These are phyloP conservation scores for Megalops cyprinoides DNA, from an alignment of 2,797 vertebrate genomes.

Conservation along the genomic window DNA sequence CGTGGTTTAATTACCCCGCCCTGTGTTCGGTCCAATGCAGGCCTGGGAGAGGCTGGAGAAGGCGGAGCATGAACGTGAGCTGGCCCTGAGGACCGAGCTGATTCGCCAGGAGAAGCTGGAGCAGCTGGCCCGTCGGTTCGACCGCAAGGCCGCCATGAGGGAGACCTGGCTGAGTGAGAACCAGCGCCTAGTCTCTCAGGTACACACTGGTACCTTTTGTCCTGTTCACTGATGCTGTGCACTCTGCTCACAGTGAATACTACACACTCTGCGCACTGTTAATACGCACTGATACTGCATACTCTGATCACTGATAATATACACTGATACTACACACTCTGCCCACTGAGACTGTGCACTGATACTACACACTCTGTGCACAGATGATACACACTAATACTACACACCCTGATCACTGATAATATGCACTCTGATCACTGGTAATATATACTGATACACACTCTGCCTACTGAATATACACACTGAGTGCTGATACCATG, in stretches of 20 bases:
- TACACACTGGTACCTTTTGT: conserved; percentile 43
- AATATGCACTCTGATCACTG: too few species aligned
- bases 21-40: neutral
- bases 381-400: neutral
- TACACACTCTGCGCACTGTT: neutral
- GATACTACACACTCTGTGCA: neutral
- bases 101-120: conserved; percentile 89
- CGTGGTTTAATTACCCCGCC: neutral
- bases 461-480: too few species aligned
- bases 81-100: conserved; percentile 85
- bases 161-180: conserved; percentile 88
- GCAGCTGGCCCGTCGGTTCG: conserved; percentile 85
- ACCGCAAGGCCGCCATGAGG: conserved; percentile 88
- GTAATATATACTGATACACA: too few species aligned
- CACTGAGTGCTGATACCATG: too few species aligned
- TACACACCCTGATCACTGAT: too few species aligned
- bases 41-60: conserved; percentile 86
- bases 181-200: conserved; percentile 86
- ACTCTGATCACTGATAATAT: neutral
- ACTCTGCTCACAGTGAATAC: neutral
- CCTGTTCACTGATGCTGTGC: neutral
- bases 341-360: neutral
- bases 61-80: conserved; percentile 85
- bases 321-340: neutral
- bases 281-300: neutral